Percentiles rank a stretch among this genome's conserved stretches.
Evolutionary conservation across 1,140 invertebrate species (phyloP).

Genomic region (Pinna nobilis): DNA sequence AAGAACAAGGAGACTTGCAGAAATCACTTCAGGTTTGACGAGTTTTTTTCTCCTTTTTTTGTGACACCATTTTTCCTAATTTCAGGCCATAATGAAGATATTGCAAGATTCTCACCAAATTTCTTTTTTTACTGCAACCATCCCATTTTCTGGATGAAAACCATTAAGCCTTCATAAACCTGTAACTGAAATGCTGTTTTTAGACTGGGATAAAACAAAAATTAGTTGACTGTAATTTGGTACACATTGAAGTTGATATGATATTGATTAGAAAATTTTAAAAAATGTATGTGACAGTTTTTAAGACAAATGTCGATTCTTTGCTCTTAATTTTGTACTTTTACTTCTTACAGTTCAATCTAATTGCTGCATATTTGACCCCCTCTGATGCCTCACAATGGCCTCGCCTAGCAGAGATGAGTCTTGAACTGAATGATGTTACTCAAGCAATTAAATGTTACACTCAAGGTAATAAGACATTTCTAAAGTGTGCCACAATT

Average conservation of each 20-base stretch:
- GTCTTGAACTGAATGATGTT: constrained; percentile 83
- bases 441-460: constrained; percentile 90
- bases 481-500: too few species aligned
- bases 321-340: not conserved
- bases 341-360: constrained; percentile 78
- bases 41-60: not conserved
- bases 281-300: not conserved
- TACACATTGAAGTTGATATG: not conserved
- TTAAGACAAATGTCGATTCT: not conserved
- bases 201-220: not conserved
- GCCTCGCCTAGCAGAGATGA: constrained; percentile 87
- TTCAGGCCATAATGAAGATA: too few species aligned
- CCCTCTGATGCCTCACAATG: constrained; percentile 89
- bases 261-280: not conserved
- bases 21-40: constrained; percentile 84
- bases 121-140: too few species aligned
- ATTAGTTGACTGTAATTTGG: not conserved
- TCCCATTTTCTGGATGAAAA: too few species aligned
- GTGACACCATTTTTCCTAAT: not conserved
- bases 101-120: too few species aligned
- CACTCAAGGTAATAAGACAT: constrained; percentile 77
- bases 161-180: too few species aligned
- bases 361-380: constrained; percentile 91
- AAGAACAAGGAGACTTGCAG: constrained; percentile 84
- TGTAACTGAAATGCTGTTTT: too few species aligned